phyloP scores from a whole-genome alignment of 2,113 vertebrate species.

The Aptenodytes forsteri region DNA sequence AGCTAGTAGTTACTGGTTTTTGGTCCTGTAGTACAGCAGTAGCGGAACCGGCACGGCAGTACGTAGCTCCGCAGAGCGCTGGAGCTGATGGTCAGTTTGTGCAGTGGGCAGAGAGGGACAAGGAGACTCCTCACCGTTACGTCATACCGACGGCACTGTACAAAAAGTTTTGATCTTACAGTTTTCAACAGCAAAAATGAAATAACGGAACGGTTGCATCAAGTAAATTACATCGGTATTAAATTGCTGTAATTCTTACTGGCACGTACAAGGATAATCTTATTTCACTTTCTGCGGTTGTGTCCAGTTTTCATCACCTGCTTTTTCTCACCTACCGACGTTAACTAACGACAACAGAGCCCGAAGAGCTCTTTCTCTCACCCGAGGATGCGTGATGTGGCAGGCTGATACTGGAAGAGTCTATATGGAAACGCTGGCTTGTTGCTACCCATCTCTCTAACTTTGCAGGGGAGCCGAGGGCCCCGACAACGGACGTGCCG shows the following conservation, averaged over 20 bases:
- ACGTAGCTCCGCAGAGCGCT: rapidly evolving
- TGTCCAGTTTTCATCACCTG: neutral
- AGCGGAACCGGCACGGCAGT: rapidly evolving
- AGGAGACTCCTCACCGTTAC: neutral
- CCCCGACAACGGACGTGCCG: neutral
- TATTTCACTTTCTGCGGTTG: neutral
- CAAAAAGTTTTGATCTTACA: neutral
- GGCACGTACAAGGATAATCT: neutral
- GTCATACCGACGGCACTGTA: rapidly evolving
- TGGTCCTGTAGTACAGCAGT: rapidly evolving
- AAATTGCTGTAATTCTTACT: neutral
- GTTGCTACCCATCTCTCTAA: neutral
- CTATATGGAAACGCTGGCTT: rapidly evolving
- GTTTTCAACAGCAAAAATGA: neutral
- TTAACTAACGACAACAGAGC: neutral
- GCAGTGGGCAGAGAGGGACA: neutral
- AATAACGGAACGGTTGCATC: neutral
- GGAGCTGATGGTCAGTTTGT: neutral
- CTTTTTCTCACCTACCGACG: neutral
- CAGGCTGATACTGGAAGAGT: neutral
- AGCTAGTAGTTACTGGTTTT: neutral
- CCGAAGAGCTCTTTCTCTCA: neutral
- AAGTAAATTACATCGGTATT: neutral
- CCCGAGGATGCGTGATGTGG: neutral
- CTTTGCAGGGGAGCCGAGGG: neutral